Evolutionary conservation across 2,797 vertebrate species (phyloP).

Genomic region (Ataeniobius toweri): DNA sequence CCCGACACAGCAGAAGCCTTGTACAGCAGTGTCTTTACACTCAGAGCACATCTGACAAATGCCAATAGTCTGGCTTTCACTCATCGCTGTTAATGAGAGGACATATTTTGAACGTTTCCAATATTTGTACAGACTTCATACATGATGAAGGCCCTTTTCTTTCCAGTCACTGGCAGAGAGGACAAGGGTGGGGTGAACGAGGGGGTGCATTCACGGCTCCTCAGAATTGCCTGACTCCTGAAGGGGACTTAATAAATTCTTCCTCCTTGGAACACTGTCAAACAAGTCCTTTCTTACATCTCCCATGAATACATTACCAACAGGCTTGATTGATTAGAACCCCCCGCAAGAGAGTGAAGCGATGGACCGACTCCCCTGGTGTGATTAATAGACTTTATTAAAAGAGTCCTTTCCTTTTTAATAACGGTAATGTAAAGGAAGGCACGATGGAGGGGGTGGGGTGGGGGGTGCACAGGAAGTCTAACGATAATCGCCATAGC

Average conservation of each 20-base stretch:
- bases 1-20: constrained; percentile 79
- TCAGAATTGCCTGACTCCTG: constrained; percentile 69
- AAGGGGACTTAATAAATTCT: constrained; percentile 84
- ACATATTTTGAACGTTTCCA: constrained; percentile 79
- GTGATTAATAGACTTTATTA: constrained; percentile 89
- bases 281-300: constrained; percentile 82
- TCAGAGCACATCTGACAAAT: constrained; percentile 72
- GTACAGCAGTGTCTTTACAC: constrained; percentile 76
- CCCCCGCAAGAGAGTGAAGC: constrained; percentile 76
- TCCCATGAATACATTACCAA: constrained; percentile 83
- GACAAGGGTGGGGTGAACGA: constrained; percentile 53
- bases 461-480: constrained; percentile 57
- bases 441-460: constrained; percentile 31
- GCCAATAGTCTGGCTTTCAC: constrained; percentile 71
- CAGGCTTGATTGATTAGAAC: constrained; percentile 83
- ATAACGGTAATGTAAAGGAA: constrained; percentile 83
- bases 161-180: constrained; percentile 46
- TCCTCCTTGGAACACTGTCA: constrained; percentile 84
- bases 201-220: constrained; percentile 58
- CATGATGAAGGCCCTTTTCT: constrained; percentile 63
- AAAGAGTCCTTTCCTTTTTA: constrained; percentile 82
- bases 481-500: constrained; percentile 69
- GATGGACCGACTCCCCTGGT: constrained; percentile 78
- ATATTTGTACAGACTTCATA: constrained; percentile 77
- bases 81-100: constrained; percentile 79